Evolutionary conservation across 2,113 vertebrate genomes (phyloP), one percentile per base, ranked within the genome.

Genomic region (Bungarus multicinctus): DNA sequence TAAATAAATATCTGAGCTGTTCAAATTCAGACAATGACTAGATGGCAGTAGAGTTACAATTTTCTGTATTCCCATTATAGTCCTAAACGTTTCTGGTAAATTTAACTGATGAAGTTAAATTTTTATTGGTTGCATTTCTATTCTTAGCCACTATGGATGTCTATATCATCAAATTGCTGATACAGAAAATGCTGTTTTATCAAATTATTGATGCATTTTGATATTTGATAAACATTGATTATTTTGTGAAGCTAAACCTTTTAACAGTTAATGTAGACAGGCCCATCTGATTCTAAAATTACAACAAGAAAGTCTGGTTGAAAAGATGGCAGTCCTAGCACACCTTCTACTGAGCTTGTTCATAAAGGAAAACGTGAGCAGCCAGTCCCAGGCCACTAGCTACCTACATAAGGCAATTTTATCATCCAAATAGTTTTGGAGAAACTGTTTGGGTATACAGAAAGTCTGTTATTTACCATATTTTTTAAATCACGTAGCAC

Each of bases 401-500:
- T 1, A 47, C 4, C 27, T 34, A 91, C n/a, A 25, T 5, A 22
- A 10, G 23, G 43, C 45, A 60, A 18, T 18, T 34, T 52, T 18
- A 57, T 47, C 58, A 34, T n/a, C 5, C n/a, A 52, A 14, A 12
- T 52, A 14, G 3, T 11, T 64, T 22, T 52, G 6, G 12, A 2
- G 12, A 23, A n/a, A 60, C 23, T 25, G 12, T 64, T 45, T 23
- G 11, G 45, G 18, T 81, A 8, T 81, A 39, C 74, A 81, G 34
- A 81, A 81, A 39, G 14, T 87, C 45, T 87, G 16, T 16, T 50
- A 87, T 23, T 94, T 94, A 98, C 96, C 96, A 93, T 95, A 52
- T 94, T 95, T 93, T 93, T 95, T 93, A 99, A 97, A 89, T 94
- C 94, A 90, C 97, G 97, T 85, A 97, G 96, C 58, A 98, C 96